Conservation (phyloP, 2,797 vertebrate genomes). For the Intellagama lesueurii region DNA sequence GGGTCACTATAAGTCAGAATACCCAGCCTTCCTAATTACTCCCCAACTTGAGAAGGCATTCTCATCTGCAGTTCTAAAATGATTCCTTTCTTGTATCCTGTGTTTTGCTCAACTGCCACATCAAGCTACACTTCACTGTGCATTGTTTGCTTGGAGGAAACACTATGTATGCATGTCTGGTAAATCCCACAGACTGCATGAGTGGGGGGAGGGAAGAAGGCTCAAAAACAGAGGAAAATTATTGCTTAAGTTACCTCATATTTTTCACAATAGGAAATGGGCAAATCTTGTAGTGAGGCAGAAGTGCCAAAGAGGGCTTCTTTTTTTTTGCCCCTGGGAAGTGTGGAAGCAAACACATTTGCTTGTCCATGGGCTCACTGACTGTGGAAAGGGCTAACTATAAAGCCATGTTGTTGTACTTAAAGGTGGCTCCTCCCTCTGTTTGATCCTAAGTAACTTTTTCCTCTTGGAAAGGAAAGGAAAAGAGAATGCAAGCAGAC, state of each 20-base stretch:
- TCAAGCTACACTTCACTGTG: accelerated
- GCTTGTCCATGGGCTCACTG: background rate
- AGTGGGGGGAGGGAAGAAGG: background rate
- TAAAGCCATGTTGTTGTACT: background rate
- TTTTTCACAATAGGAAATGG: background rate
- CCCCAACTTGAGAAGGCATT: background rate
- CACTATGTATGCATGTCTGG: accelerated
- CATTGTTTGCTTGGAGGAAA: background rate
- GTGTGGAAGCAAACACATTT: background rate
- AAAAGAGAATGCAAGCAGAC: background rate
- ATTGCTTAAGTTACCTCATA: background rate
- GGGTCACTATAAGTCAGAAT: too few species aligned
- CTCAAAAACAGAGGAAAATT: background rate
- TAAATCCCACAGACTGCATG: background rate
- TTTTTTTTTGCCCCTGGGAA: background rate
- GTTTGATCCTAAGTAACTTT: too few species aligned
- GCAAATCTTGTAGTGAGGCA: background rate
- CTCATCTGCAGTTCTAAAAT: background rate
- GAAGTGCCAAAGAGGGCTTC: background rate
- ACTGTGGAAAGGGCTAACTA: background rate
- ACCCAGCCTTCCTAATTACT: background rate
- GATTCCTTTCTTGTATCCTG: accelerated
- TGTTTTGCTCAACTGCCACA: accelerated
- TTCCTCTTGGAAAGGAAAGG: background rate
- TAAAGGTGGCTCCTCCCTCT: too few species aligned